These are phyloP conservation scores for Clepsis dumicolana DNA, from an alignment of 2,888 invertebrate species.

Conservation along the genomic window DNA sequence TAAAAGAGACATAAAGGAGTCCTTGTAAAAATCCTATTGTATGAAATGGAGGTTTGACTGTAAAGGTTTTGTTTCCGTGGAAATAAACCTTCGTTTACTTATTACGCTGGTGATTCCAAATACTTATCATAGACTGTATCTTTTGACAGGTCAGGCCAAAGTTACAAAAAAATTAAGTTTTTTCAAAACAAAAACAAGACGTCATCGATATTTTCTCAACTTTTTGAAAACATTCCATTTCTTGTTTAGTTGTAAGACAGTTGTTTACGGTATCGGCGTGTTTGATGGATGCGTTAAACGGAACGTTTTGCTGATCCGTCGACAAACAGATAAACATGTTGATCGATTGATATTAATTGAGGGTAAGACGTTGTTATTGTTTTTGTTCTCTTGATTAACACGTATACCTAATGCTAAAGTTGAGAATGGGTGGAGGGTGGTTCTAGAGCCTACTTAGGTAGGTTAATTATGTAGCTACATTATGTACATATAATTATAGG, in stretches of 20 bases:
- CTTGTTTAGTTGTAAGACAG: conserved; percentile 34
- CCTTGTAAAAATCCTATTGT: conserved; percentile 8
- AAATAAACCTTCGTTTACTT: conserved; percentile 8
- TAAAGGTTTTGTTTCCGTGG: conserved; percentile 7
- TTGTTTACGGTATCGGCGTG: conserved; percentile 29
- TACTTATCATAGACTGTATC: neutral
- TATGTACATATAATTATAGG: too few relatives aligned
- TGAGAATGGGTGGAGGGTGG: neutral
- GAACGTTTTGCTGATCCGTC: conserved; percentile 22
- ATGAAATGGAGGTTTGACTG: neutral
- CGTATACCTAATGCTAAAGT: neutral
- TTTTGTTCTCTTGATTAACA: neutral
- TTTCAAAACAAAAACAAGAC: neutral
- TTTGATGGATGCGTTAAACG: conserved; percentile 36
- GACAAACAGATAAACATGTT: conserved; percentile 37
- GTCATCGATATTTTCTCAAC: neutral
- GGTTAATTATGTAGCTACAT: too few relatives aligned
- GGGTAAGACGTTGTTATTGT: conserved; percentile 25
- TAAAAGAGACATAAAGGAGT: conserved; percentile 10
- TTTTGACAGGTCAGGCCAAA: neutral
- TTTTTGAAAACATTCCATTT: conserved; percentile 28
- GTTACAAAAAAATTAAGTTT: neutral
- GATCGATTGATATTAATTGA: conserved; percentile 45
- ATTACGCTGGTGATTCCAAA: neutral
- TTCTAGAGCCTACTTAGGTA: too few relatives aligned